Conservation (phyloP, 1,140 invertebrate genomes). For the Octopus bimaculoides region DNA sequence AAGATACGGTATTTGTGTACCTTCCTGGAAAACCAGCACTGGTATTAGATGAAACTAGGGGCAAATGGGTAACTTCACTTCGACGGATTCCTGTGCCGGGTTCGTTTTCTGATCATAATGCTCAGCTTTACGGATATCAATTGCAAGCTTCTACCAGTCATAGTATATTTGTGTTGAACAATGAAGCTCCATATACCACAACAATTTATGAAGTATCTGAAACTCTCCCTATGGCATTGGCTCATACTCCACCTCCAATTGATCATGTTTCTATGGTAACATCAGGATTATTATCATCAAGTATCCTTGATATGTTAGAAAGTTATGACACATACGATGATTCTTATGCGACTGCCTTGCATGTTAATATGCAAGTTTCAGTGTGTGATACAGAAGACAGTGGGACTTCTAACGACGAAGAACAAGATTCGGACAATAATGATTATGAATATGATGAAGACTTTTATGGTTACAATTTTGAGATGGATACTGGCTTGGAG, state of each 20-base stretch:
- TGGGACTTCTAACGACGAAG: slow-evolving; percentile 40
- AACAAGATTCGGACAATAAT: slow-evolving; percentile 49
- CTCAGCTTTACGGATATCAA: slow-evolving; percentile 44
- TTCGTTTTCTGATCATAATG: slow-evolving; percentile 21
- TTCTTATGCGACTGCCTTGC: slow-evolving; percentile 44
- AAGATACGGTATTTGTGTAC: slow-evolving; percentile 48
- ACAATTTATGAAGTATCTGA: slow-evolving; percentile 46
- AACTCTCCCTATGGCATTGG: slow-evolving; percentile 36
- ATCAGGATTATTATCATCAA: slow-evolving; percentile 33
- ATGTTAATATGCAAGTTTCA: slow-evolving; percentile 42
- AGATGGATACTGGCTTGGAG: slow-evolving; percentile 41
- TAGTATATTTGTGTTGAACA: slow-evolving; percentile 48
- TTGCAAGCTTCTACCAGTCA: slow-evolving; percentile 41
- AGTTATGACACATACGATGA: slow-evolving; percentile 45
- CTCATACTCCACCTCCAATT: slow-evolving; percentile 50
- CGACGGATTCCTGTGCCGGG: slow-evolving; percentile 34
- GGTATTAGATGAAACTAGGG: slow-evolving; percentile 46
- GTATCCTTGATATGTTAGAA: slow-evolving; percentile 32
- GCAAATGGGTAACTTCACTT: slow-evolving; percentile 47
- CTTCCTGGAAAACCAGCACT: slow-evolving; percentile 49
- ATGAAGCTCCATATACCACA: slow-evolving; percentile 48
- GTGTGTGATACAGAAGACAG: slow-evolving; percentile 50
- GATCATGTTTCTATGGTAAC: slow-evolving; percentile 50
- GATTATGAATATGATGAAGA: slow-evolving; percentile 55
- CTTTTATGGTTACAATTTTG: slow-evolving; percentile 52